Percentiles rank a stretch among this genome's conserved stretches.
Evolutionary conservation across 2,888 invertebrate genomes (phyloP).

Genomic region (Mycogona germanica): DNA sequence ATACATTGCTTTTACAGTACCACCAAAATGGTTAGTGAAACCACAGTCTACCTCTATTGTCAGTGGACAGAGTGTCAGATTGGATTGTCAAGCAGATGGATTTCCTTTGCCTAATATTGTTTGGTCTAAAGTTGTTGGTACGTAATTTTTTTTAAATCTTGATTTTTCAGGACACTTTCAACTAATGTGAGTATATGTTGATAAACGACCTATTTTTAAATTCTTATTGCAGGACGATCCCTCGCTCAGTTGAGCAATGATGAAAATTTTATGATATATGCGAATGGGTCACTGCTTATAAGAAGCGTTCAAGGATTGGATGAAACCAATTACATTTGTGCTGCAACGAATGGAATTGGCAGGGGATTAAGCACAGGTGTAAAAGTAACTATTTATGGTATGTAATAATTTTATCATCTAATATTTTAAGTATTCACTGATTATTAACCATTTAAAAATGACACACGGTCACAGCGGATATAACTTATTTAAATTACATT

Average conservation of each 20-base stretch:
- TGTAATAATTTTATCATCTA: too few species aligned
- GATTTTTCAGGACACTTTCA: background rate
- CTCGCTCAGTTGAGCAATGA: background rate
- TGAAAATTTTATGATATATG: background rate
- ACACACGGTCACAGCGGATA: too few species aligned
- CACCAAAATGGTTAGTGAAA: constrained; percentile 16
- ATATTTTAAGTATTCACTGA: too few species aligned
- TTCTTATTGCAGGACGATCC: too few species aligned
- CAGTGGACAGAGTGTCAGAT: constrained; percentile 10
- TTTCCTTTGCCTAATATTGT: constrained; percentile 15
- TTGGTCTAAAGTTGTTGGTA: constrained; percentile 18
- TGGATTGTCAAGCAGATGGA: constrained; percentile 19
- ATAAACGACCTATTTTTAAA: too few species aligned
- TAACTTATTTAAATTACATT: too few species aligned
- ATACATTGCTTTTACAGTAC: constrained; percentile 11
- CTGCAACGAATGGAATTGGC: constrained; percentile 91
- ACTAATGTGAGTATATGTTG: too few species aligned
- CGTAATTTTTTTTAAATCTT: constrained; percentile 11
- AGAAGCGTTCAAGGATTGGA: background rate
- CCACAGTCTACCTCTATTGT: constrained; percentile 9
- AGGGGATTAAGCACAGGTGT: constrained; percentile 90
- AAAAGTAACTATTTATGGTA: constrained; percentile 85
- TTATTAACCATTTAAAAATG: too few species aligned
- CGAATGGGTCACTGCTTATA: constrained; percentile 13
- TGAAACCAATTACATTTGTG: constrained; percentile 80